phyloP scores from a whole-genome alignment of 2,888 invertebrate species.

The Lepidocyrtoides sp. region DNA sequence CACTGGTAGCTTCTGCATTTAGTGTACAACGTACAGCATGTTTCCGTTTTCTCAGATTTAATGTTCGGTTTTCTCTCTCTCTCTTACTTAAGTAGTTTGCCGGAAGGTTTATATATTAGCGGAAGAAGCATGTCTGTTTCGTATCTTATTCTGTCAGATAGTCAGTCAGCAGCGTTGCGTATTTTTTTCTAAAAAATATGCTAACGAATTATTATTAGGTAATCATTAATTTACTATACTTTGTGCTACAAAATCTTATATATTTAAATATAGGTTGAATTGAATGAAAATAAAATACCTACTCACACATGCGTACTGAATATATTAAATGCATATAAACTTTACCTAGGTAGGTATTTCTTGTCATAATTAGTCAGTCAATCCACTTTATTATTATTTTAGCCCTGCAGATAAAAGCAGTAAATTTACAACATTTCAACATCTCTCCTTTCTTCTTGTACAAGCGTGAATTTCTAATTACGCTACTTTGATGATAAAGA shows the following conservation, averaged over 20 bases:
- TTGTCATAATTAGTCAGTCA: conserved; percentile 62
- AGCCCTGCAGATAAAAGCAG: conserved; percentile 27
- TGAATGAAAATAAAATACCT: too few species aligned
- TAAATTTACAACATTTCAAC: conserved; percentile 57
- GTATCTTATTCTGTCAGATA: too few species aligned
- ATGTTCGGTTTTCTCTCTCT: neutral
- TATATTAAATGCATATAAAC: too few species aligned
- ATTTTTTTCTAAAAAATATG: conserved; percentile 6
- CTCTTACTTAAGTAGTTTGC: conserved; percentile 16
- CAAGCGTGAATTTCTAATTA: conserved; percentile 53
- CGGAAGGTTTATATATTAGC: neutral
- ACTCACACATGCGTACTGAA: too few species aligned
- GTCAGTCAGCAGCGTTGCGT: neutral
- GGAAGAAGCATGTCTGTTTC: neutral
- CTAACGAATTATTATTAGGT: conserved; percentile 25
- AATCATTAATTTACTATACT: neutral
- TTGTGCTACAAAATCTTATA: neutral
- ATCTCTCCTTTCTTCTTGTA: neutral
- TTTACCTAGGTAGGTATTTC: conserved; percentile 2
- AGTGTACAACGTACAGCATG: conserved; percentile 16
- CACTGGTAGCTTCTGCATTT: too few species aligned
- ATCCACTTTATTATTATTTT: conserved; percentile 43
- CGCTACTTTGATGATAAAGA: neutral
- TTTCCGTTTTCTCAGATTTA: conserved; percentile 56
- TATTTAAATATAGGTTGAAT: neutral